Evolutionary conservation across 2,888 invertebrate genomes (phyloP), one percentile per base, ranked within the genome.

Genomic region (Helicoverpa assulta): DNA sequence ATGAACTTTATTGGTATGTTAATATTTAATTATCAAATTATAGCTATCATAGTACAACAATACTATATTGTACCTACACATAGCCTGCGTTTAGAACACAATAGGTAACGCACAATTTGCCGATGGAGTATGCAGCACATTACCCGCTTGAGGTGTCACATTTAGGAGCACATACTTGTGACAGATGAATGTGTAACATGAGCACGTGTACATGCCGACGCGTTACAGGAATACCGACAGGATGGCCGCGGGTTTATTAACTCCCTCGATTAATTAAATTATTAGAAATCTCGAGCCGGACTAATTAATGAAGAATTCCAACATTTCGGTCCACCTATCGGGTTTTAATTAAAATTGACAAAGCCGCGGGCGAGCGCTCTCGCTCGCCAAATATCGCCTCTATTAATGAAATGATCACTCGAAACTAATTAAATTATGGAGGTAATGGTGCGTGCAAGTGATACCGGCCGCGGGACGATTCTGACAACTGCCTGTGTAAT

Each of bases 281-380:
- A 95, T 95, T 95, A 95, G 95, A 95, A 95, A 94, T 94, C 95
- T 94, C 94, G 89, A 90, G 87, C 91, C 86, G 90, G 91, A 91
- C 95, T 95, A 95, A 95, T 95, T 95, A 95, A 94, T 89, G 92
- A 95, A 95, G 95, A 95, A 95, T 95, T 95, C 90, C 93, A 93
- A 95, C 94, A 95, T 95, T 95, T 94, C 93, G 92, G 92, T 92
- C 92, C 93, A 94, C 95, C 94, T 95, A 95, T 94, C 91, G 90
- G 88, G 90, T 86, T 92, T 94, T 95, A 95, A 95, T 95, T 95
- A 95, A 95, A 95, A 95, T 94, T 94, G 95, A 95, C 95, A 95
- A 94, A 94, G 95, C 94, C 93, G 88, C 91, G 88, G 87, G 90
- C 90, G 88, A 85, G 87, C 89, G 90, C 90, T 91, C 88, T 88